Conservation (phyloP, 2,113 vertebrate species). For the Phylloscopus whistleri region DNA sequence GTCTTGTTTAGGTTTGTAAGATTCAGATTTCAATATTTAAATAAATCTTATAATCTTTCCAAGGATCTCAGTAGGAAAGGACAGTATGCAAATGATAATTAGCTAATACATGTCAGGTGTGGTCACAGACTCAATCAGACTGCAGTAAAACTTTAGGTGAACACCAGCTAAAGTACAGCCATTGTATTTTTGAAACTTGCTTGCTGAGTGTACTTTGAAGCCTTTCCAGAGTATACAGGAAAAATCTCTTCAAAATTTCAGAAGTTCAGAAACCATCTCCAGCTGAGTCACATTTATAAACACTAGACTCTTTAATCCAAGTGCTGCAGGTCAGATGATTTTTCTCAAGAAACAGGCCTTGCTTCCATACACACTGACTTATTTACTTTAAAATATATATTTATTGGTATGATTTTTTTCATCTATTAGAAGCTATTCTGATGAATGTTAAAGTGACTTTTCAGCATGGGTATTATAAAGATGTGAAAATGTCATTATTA, state of each 20-base stretch:
- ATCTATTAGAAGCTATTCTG: not conserved
- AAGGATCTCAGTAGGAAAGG: not conserved
- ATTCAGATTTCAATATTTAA: not conserved
- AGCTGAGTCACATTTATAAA: conserved; percentile 18
- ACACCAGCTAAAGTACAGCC: not conserved
- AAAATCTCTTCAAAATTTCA: conserved; percentile 18
- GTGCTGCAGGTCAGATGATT: not conserved
- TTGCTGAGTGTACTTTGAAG: conserved; percentile 17
- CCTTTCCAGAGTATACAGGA: conserved; percentile 32
- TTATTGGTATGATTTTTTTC: not conserved
- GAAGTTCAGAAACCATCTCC: not conserved
- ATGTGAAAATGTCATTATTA: not conserved
- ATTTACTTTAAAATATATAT: not conserved
- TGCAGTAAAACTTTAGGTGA: not conserved
- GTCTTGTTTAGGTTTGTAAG: not conserved
- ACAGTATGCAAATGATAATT: not conserved
- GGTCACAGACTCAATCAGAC: not conserved
- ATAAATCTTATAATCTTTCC: not conserved
- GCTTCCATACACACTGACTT: not conserved
- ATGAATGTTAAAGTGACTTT: not conserved
- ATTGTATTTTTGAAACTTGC: not conserved
- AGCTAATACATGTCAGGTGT: not conserved
- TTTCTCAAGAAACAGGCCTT: not conserved
- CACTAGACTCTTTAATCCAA: not conserved
- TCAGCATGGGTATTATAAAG: not conserved